Base-by-base conservation (phyloP, 2,888 invertebrate species). In the Frankliniella intonsa region DNA sequence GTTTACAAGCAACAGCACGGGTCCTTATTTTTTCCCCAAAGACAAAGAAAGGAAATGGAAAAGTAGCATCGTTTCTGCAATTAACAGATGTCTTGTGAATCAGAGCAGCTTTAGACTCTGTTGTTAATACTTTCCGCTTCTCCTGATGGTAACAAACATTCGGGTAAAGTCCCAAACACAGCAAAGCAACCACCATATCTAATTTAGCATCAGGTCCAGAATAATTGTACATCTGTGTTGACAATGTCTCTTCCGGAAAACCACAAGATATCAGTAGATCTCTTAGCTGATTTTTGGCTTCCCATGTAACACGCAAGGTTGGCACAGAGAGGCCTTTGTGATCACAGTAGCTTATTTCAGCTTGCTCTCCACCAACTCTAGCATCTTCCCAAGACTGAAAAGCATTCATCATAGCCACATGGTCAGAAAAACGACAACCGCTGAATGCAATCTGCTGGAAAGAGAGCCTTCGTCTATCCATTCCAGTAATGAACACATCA, bases 1-100 rank as follows among this genome's bases (percentile, higher is more conserved):
- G 97, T 87, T 99, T 99, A 88, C 98, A 98, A 19, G 96, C 94
- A 81, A 99, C 97, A 0, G 98, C 97, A 82, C 96, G 91, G 0
- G 98, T 98, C 82, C 98, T 93, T 82, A 99, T 96, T 91, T 99
- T 99, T 89, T 99, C 99, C 0, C 98, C 98, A 88, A 99, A 99
- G 82, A 99, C 95, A 87, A 99, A 98, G 87, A 98, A 94, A 0
- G 99, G 99, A 84, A 95, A 97, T 0, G 95, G 94, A 87, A 98
- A 98, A 84, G 91, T 91, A 83, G 94, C 93, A 81, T 95, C 95
- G 87, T 95, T 95, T 85, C 93, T 94, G 88, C 96, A 97, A 89
- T 98, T 98, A 5, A 99, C 97, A 0, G 98, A 99, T 0, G 97
- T 96, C 88, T 98, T 99, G 89, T 98, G 97, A 84, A 99, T 94